Base-by-base conservation (phyloP, 64 coral and sea anemone species). In the Cladopsammia gracilis region DNA sequence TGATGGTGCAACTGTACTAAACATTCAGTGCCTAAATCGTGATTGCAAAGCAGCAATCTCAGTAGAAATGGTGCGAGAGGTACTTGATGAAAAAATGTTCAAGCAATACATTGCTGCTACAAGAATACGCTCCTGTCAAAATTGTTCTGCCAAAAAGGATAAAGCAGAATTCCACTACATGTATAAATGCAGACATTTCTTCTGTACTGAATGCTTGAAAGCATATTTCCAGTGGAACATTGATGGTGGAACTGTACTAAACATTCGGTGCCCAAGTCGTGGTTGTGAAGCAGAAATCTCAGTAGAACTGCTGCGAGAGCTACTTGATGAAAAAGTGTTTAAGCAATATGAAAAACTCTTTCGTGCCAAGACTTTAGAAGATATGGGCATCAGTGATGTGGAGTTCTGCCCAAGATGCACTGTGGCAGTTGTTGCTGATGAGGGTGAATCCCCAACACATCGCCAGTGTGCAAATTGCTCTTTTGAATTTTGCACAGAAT, bases 401-500 rank as follows among this genome's bases (percentile, higher is more conserved):
- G 78, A 88, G 7, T 95, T 95, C 45, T 98, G 96, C 78, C 96
- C 96, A 14, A 69, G 96, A 18, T 98, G 96, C 48, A 94, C 92
- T 52, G 64, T 25, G 6, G 93, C 83, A 10, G 96, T 98, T 12
- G 82, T 98, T 0, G 83, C 78, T 6, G 96, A 98, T 65, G 93
- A 98, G n/a, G 89, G 89, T 61, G 89, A 92, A 56, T 51, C 88
- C 15, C 95, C 96, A 18, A 87, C 78, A 9, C 92, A 95, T 71
- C 93, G 84, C 25, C 93, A 79, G 10, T 98, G 96, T 86, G 89
- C 90, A 45, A n/a, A 64, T 15, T 98, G 96, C 47, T 98, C 77
- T 57, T 98, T 88, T 76, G 71, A 89, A 43, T 95, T 98, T 52
- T 98, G 96, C 62, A 95, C 89, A 25, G 96, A 98, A 18, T 98